Base-by-base conservation (phyloP, 2,113 vertebrate species). In the Cavia porcellus region DNA sequence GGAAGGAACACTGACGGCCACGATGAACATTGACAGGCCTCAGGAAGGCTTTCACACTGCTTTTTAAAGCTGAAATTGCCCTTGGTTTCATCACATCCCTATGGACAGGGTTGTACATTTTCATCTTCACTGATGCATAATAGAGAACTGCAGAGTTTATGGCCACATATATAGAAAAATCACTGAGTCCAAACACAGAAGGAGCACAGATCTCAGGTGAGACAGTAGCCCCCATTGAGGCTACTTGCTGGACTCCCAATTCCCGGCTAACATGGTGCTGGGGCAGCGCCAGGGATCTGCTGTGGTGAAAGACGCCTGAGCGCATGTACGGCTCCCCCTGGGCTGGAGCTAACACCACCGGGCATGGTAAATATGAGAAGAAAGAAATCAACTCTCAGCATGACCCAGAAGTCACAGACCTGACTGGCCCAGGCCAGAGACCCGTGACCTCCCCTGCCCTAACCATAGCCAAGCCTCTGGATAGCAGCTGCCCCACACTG, bases 101-200 rank as follows among this genome's bases (percentile, higher is more conserved):
- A 32, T 64, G 47, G 57, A 24, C 10, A 66, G 38, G 57, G 14
- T 15, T 35, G 64, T 15, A n/a, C 14, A 17, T 83, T 92, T 72
- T 57, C 80, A 90, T 50, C 35, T 55, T 87, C 59, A 92, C 92
- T 96, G 89, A 75, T 64, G 72, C 74, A 90, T 81, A 90, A 89
- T 62, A 64, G 90, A 95, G 89, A 85, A 50, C 77, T 35, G 57
- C 17, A 75, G 88, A 85, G 52, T 90, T 64, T 82, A 55, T 47
- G 61, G 86, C 84, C 62, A 47, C 50, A 52, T 11, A 30, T 42
- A 86, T 92, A 74, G 61, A 52, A 84, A 86, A 92, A 42, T 90
- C 55, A 79, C 81, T 42, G 72, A 82, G 59, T 79, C 52, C 42
- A 45, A 92, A 90, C 92, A 79, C 17, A 89, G 59, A 62, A 30